Conservation (phyloP, 2,888 invertebrate genomes). For the Amphiduros pacificus region DNA sequence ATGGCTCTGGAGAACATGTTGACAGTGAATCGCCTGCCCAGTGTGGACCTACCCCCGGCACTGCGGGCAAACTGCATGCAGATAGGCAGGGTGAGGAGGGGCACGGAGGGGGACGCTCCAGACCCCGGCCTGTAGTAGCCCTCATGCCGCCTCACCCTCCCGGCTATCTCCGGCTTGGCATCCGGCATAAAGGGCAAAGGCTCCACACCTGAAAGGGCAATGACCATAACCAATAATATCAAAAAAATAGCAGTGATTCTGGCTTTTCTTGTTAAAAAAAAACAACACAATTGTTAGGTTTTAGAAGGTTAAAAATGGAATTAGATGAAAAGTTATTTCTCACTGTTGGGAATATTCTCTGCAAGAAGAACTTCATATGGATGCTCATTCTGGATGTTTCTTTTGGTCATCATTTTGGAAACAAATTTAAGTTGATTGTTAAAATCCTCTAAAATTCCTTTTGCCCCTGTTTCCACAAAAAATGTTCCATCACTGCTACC, state of each 20-base stretch:
- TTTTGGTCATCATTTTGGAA: slow-evolving; percentile 13
- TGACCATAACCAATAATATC: too few species aligned
- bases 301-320: too few species aligned
- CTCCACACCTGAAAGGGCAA: slow-evolving; percentile 25
- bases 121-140: neutral
- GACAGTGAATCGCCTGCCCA: slow-evolving; percentile 13
- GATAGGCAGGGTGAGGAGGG: slow-evolving; percentile 30
- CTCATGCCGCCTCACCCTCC: slow-evolving; percentile 1
- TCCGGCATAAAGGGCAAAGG: slow-evolving; percentile 29
- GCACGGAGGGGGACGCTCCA: slow-evolving; percentile 22
- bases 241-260: too few species aligned
- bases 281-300: too few species aligned
- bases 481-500: slow-evolving; percentile 27
- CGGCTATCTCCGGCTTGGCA: slow-evolving; percentile 19
- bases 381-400: slow-evolving; percentile 20
- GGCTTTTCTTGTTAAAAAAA: too few species aligned
- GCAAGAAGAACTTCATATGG: slow-evolving; percentile 28
- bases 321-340: too few species aligned
- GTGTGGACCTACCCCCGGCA: slow-evolving; percentile 16
- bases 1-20: slow-evolving; percentile 16
- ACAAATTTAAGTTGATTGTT: slow-evolving; percentile 15
- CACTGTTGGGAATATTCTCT: slow-evolving; percentile 30
- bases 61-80: slow-evolving; percentile 30
- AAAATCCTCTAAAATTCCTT: slow-evolving; percentile 21
- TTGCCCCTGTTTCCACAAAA: slow-evolving; percentile 31